These are phyloP conservation scores for Lanistes nyassanus DNA, from an alignment of 1,140 invertebrate genomes.

Conservation along the genomic window DNA sequence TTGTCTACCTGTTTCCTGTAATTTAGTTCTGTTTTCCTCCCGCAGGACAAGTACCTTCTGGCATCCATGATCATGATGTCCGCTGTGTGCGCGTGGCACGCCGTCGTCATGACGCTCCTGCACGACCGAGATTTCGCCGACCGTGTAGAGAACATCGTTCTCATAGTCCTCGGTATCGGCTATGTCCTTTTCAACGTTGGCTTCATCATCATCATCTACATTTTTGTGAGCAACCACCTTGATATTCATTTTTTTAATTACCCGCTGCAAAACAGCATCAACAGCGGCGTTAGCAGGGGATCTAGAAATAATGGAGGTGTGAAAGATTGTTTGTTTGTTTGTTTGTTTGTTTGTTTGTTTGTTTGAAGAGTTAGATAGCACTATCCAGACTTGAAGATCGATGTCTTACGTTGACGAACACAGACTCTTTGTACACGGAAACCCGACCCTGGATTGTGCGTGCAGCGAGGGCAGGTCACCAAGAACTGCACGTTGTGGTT, in stretches of 20 bases:
- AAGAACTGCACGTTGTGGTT: no score
- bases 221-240: conserved; percentile 52
- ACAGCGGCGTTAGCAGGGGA: no score
- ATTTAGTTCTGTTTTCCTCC: conserved; percentile 16
- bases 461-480: no score
- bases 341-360: neutral
- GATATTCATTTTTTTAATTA: conserved; percentile 6
- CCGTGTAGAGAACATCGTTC: conserved; percentile 53
- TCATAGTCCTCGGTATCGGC: conserved; percentile 50
- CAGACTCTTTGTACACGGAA: no score
- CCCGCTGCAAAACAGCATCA: neutral
- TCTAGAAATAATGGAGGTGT: neutral
- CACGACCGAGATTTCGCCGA: conserved; percentile 38
- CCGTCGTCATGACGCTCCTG: conserved; percentile 52
- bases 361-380: neutral
- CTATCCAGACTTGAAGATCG: no score
- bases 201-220: conserved; percentile 61
- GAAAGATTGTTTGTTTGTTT: neutral
- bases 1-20: neutral
- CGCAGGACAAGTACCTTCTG: conserved; percentile 65
- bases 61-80: conserved; percentile 61
- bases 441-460: no score
- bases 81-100: conserved; percentile 64
- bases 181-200: conserved; percentile 61
- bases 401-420: no score